A percentile compares a stretch with the other conserved stretches of the same genome.
phyloP scores from a whole-genome alignment of 2,888 invertebrate species.

The Drosophila tripunctata region DNA sequence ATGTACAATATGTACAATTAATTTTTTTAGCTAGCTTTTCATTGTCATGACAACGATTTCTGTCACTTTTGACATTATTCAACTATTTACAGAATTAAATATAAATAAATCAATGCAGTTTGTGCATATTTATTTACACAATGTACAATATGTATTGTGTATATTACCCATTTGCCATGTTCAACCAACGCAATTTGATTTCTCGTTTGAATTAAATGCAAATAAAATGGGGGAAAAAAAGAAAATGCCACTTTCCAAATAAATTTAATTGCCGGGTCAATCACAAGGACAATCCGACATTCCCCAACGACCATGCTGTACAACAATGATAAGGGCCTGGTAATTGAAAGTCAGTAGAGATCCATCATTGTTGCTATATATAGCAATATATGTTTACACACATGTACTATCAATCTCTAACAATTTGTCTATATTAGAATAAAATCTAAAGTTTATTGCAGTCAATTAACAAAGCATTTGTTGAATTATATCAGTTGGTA shows the following conservation, averaged over 20 bases:
- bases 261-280: slow-evolving; percentile 5
- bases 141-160: slow-evolving; percentile 7
- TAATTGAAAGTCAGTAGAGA: slow-evolving; percentile 3
- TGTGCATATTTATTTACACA: slow-evolving; percentile 10
- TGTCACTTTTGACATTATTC: neutral
- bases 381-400: no score
- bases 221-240: neutral
- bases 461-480: no score
- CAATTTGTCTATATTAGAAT: no score
- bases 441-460: no score
- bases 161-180: slow-evolving; percentile 23
- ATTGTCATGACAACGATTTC: neutral
- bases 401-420: no score
- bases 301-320: neutral
- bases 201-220: slow-evolving; percentile 6
- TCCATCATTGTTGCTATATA: neutral
- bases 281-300: slow-evolving; percentile 4
- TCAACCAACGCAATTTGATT: slow-evolving; percentile 6
- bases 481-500: no score
- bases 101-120: neutral
- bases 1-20: neutral
- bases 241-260: neutral
- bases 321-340: neutral
- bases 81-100: slow-evolving; percentile 6
- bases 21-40: neutral